These are phyloP conservation scores for Bruchidius siliquastri DNA, from an alignment of 2,888 invertebrate genomes.

Conservation along the genomic window DNA sequence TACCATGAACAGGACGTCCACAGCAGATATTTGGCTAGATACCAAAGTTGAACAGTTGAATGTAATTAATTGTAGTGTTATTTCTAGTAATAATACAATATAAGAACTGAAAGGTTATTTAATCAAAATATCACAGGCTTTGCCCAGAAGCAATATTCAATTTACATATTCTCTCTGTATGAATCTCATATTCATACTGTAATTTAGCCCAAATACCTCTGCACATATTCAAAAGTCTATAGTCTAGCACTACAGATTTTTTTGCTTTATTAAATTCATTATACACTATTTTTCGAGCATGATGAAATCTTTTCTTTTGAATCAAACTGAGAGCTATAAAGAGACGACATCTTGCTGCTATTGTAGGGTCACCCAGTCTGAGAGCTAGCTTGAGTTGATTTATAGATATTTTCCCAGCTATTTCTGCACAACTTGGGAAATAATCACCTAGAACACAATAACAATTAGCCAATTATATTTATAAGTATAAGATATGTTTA, in stretches of 20 bases:
- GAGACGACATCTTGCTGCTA: slow-evolving; percentile 77
- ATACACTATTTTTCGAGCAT: slow-evolving; percentile 60
- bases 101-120: too few relatives aligned
- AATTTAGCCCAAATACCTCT: slow-evolving; percentile 82
- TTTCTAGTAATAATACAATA: too few relatives aligned
- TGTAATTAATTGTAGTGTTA: too few relatives aligned
- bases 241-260: slow-evolving; percentile 49
- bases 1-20: too few relatives aligned
- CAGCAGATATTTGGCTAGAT: too few relatives aligned
- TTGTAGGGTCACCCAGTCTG: slow-evolving; percentile 74
- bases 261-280: slow-evolving; percentile 51
- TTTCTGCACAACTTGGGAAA: slow-evolving; percentile 72
- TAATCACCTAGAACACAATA: slow-evolving; percentile 66
- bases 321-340: slow-evolving; percentile 85
- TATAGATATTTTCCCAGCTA: slow-evolving; percentile 82
- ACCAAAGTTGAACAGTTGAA: too few relatives aligned
- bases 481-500: neutral
- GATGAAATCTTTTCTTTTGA: slow-evolving; percentile 68
- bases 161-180: neutral
- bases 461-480: neutral
- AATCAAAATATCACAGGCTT: neutral
- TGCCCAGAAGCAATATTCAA: neutral
- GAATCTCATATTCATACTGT: slow-evolving; percentile 51
- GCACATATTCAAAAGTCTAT: slow-evolving; percentile 73
- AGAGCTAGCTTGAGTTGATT: slow-evolving; percentile 78